Conservation (phyloP, 2,888 invertebrate genomes). For the Athetis lepigone region DNA sequence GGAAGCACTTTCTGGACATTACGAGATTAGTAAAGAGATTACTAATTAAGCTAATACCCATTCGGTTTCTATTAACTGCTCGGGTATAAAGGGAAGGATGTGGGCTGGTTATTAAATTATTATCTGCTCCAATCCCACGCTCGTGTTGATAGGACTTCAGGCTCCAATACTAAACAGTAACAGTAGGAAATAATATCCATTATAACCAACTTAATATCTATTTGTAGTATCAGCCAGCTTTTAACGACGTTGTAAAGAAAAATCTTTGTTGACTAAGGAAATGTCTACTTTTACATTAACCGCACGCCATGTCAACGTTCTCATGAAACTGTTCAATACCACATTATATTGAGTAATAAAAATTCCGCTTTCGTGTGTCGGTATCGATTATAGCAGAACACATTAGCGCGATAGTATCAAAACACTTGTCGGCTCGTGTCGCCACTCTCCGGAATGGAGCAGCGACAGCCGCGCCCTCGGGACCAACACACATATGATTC, state of each 20-base stretch:
- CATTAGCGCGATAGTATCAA: slow-evolving; percentile 84
- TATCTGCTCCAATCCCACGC: slow-evolving; percentile 23
- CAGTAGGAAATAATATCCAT: slow-evolving; percentile 35
- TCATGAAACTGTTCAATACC: slow-evolving; percentile 59
- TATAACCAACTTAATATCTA: slow-evolving; percentile 50
- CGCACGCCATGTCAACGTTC: slow-evolving; percentile 63
- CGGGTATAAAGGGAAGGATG: slow-evolving; percentile 27
- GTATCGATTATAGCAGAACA: slow-evolving; percentile 80
- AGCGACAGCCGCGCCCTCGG: slow-evolving; percentile 68
- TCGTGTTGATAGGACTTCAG: slow-evolving; percentile 5
- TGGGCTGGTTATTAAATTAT: slow-evolving; percentile 31
- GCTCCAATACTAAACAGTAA: neutral
- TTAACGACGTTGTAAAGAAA: slow-evolving; percentile 60
- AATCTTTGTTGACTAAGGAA: slow-evolving; percentile 54
- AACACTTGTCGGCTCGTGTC: slow-evolving; percentile 79
- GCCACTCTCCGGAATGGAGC: slow-evolving; percentile 73
- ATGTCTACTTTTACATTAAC: slow-evolving; percentile 52
- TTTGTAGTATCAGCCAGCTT: slow-evolving; percentile 52
- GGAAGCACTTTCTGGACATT: slow-evolving; percentile 57
- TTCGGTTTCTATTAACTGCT: slow-evolving; percentile 26
- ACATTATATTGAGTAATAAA: slow-evolving; percentile 59
- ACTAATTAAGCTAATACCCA: slow-evolving; percentile 49
- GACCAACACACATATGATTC: slow-evolving; percentile 59
- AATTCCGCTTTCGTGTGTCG: slow-evolving; percentile 66
- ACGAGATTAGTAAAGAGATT: slow-evolving; percentile 49